Conservation (phyloP, 2,113 vertebrate species). For the Tiliqua scincoides region DNA sequence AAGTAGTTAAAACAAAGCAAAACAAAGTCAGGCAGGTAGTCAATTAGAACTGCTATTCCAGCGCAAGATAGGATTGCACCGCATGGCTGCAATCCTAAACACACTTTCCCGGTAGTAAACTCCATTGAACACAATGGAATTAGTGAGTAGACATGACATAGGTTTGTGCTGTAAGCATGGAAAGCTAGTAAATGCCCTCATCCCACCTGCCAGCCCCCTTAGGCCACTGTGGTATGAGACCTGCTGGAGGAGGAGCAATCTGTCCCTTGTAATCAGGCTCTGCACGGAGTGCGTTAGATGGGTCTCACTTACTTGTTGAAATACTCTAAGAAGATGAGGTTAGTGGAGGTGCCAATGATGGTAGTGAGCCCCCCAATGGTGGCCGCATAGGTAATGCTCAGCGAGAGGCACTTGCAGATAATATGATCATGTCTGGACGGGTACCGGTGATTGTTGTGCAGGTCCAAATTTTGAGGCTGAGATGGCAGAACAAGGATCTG, state of each 20-base stretch:
- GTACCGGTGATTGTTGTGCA: conserved; percentile 83
- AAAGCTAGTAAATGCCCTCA: not conserved
- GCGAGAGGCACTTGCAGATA: conserved; percentile 95
- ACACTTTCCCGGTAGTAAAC: no score
- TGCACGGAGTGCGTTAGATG: not conserved
- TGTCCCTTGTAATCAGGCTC: not conserved
- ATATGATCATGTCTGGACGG: conserved; percentile 91
- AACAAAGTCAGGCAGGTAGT: no score
- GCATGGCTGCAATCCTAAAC: no score
- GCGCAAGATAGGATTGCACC: no score
- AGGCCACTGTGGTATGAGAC: not conserved
- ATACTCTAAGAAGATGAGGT: conserved; percentile 97
- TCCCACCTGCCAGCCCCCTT: not conserved
- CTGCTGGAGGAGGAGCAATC: not conserved
- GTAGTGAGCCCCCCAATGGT: conserved; percentile 97
- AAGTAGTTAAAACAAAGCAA: no score
- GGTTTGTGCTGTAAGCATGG: no score
- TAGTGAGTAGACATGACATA: no score
- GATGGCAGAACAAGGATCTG: conserved; percentile 78
- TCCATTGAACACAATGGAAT: no score
- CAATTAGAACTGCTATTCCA: no score
- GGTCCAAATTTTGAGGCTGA: conserved; percentile 72
- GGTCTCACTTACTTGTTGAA: conserved; percentile 89
- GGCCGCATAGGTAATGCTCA: conserved; percentile 94
- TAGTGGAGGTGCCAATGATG: conserved; percentile 97